Percentiles rank a stretch among this genome's conserved stretches.
Conservation (phyloP, 2,113 vertebrate species). For the Camelus dromedarius region DNA sequence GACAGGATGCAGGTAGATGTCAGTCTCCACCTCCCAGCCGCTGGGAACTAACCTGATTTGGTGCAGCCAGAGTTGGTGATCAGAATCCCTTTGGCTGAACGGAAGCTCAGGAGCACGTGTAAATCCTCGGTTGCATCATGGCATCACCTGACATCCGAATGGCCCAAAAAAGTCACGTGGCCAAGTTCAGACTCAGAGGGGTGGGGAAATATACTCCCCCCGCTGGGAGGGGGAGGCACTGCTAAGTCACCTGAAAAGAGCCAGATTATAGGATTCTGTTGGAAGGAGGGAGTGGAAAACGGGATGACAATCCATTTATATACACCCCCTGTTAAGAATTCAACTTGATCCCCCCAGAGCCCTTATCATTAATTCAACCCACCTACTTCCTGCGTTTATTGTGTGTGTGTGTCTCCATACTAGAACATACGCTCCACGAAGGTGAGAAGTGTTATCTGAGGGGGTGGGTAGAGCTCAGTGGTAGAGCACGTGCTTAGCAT, state of each 20-base stretch:
- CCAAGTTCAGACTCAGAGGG: not conserved
- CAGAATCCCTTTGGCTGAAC: not conserved
- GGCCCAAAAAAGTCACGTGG: not conserved
- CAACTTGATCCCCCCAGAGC: too few species aligned
- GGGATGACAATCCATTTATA: accelerated
- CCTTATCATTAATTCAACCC: too few species aligned
- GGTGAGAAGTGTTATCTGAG: not conserved
- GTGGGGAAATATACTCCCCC: accelerated
- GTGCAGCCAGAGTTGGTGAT: not conserved
- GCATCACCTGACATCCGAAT: not conserved
- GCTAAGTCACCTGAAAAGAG: not conserved
- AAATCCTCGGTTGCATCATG: not conserved
- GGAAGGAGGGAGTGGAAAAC: not conserved
- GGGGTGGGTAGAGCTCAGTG: too few species aligned
- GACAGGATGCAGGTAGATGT: not conserved
- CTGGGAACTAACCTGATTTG: too few species aligned
- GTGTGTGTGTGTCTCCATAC: not conserved
- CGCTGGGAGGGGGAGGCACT: accelerated
- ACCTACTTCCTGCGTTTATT: not conserved
- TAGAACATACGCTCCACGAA: accelerated
- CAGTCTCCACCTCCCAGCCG: not conserved
- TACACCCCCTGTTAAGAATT: accelerated
- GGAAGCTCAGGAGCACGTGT: accelerated
- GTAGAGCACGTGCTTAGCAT: too few species aligned
- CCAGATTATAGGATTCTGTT: not conserved